phyloP scores from a whole-genome alignment of 2,797 vertebrate species.

The Somateria mollissima region DNA sequence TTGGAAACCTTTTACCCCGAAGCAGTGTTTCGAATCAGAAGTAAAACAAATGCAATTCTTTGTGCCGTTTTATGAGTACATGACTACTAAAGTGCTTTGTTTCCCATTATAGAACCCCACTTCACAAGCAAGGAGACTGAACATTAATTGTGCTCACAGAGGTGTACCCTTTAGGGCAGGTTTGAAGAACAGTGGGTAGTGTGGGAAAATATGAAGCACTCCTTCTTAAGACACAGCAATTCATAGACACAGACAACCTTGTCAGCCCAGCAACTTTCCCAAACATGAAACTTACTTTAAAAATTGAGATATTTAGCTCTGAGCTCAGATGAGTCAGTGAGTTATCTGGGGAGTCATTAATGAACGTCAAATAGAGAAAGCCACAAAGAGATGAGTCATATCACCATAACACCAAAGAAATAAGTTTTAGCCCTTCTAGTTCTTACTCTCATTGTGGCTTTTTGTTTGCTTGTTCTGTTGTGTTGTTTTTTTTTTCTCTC shows the following conservation, averaged over 20 bases:
- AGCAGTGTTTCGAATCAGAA: background rate
- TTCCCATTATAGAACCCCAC: background rate
- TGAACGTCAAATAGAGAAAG: conserved; percentile 1
- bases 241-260: background rate
- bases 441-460: background rate
- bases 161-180: background rate
- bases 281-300: background rate
- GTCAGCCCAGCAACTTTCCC: accelerated
- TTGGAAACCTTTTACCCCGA: background rate
- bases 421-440: background rate
- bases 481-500: background rate
- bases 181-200: background rate
- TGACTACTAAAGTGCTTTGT: background rate
- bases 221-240: background rate
- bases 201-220: background rate
- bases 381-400: background rate
- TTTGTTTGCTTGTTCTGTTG: background rate
- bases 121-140: background rate
- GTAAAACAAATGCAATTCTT: background rate
- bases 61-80: background rate
- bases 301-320: background rate
- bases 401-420: background rate
- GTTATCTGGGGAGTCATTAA: conserved; percentile 1
- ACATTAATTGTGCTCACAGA: background rate
- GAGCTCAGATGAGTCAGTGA: background rate